Percentiles rank a stretch among this genome's conserved stretches.
phyloP scores from a whole-genome alignment of 2,797 vertebrate species.

The Lagodon rhomboides region DNA sequence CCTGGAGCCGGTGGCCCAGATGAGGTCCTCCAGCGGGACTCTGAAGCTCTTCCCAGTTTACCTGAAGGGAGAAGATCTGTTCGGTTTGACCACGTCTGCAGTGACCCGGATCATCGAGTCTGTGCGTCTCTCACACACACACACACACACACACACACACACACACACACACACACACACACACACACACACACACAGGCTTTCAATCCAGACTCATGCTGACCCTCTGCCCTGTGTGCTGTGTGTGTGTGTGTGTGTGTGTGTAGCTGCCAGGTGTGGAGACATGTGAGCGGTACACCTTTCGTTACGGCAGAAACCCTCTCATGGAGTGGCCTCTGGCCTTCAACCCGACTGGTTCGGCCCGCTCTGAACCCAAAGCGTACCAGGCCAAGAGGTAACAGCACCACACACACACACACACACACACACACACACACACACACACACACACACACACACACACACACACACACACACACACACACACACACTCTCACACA shows the following conservation, averaged over 20 bases:
- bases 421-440: too few relatives aligned
- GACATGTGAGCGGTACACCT: conserved; percentile 93
- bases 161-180: neutral
- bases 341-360: conserved; percentile 95
- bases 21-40: conserved; percentile 85
- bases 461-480: neutral
- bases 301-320: conserved; percentile 95
- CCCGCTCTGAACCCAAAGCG: conserved; percentile 94
- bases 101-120: conserved; percentile 96
- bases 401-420: neutral
- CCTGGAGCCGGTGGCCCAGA: conserved; percentile 90
- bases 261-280: conserved; percentile 95
- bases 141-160: neutral
- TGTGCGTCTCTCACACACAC: conserved; percentile 79
- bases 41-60: conserved; percentile 96
- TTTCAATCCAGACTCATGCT: neutral
- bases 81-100: conserved; percentile 93
- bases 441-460: too few relatives aligned
- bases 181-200: too few relatives aligned
- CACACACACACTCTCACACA: too few relatives aligned
- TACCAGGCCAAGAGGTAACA: conserved; percentile 94
- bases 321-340: conserved; percentile 98
- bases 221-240: conserved; percentile 7
- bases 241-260: conserved; percentile 26
- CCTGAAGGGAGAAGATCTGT: conserved; percentile 96